Conservation (phyloP, 53 echinoderm and acorn worm genomes). For the Paracentrotus lividus region DNA sequence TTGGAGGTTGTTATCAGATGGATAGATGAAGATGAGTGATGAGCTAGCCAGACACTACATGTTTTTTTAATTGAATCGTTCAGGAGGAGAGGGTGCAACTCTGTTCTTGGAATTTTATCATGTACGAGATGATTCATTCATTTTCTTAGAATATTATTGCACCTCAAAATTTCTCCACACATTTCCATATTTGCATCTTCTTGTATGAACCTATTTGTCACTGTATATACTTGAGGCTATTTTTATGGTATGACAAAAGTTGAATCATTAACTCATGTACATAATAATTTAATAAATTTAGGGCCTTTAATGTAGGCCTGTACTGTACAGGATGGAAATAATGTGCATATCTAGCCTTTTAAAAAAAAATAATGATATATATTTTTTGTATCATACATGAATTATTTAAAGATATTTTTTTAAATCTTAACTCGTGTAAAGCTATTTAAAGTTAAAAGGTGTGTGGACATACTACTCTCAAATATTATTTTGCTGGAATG, state of each 20-base stretch:
- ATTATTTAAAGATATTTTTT: no score
- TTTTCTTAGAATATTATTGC: slow-evolving; percentile 24
- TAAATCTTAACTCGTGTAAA: no score
- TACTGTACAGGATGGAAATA: no score
- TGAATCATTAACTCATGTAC: not conserved
- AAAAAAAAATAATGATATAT: no score
- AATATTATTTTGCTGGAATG: no score
- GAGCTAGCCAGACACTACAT: not conserved
- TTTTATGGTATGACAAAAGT: not conserved
- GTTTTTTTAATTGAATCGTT: slow-evolving; percentile 2
- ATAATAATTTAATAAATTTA: no score
- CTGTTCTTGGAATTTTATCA: not conserved
- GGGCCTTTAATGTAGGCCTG: no score
- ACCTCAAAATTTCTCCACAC: not conserved
- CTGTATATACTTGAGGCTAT: no score
- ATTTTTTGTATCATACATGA: no score
- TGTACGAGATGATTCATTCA: not conserved
- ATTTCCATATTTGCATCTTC: not conserved
- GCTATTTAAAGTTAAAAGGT: no score
- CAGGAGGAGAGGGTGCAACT: not conserved
- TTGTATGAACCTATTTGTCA: not conserved
- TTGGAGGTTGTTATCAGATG: not conserved
- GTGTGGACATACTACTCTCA: no score
- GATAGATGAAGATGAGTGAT: not conserved
- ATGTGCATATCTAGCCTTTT: no score